Base-by-base conservation (phyloP, 1,140 invertebrate genomes). In the Heliconius hewitsoni region DNA sequence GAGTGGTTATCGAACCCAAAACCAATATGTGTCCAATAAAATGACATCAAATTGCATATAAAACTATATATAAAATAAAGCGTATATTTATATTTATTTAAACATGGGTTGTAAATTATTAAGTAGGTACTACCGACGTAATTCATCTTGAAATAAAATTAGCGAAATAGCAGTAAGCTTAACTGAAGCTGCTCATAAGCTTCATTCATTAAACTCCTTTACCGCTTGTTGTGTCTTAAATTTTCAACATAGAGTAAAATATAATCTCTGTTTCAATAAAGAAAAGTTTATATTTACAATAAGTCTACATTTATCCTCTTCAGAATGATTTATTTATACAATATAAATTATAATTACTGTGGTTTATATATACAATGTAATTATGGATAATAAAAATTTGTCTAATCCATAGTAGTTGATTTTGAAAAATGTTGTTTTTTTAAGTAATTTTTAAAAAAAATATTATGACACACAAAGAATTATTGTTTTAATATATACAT, bases 151-250 rank as follows among this genome's bases (percentile, higher is more conserved):
- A 66, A 66, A 66, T 66, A 66, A 66, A 66, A 66, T 66, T 66
- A 66, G 60, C 60, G 13, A 66, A 66, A 66, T 27, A 27, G 60
- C 23, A 66, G 60, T 27, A 66, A 66, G 60, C 60, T 66, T 30
- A 66, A 66, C 60, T 66, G 60, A 60, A 66, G 60, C 60, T 66
- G 60, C 60, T 66, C 60, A 66, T 66, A 66, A 66, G 60, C 60
- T 66, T 30, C 60, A 30, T 30, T 66, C 60, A 66, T 66, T 66
- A 66, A 66, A 66, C 23, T 66, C 27, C 60, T 30, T 66, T 66
- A 66, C 60, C 23, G 60, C 60, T 66, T 66, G 60, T 66, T 66
- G 60, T 66, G 60, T 66, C 60, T 66, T 66, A 66, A 66, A 30
- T 27, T 66, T 66, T 66, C 60, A 66, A 13, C 60, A 66, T 30